Evolutionary conservation across 2,113 vertebrate species (phyloP), one percentile per base, ranked within the genome.

Genomic region (Stigmatopora nigra): DNA sequence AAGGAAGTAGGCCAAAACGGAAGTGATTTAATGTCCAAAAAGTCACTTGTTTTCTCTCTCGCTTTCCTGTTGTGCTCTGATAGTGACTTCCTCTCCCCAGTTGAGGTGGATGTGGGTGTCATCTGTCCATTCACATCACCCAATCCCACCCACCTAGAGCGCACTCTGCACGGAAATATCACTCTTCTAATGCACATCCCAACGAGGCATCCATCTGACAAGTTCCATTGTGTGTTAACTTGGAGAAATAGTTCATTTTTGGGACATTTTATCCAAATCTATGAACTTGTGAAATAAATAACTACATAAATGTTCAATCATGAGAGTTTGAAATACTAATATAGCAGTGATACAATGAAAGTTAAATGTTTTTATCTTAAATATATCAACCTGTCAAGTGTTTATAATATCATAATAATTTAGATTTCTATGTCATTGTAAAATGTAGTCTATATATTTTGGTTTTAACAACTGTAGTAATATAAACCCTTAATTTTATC

Each of bases 21-120:
- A 92, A 90, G 88, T 86, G 87, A 89, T 89, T 90, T 90, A 87
- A 90, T 89, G 84, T 90, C 83, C 84, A 88, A 89, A 91, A 90
- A 88, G 89, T 89, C 87, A 73, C 82, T 88, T 90, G 86, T 90
- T 91, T 89, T 88, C 86, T 70, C 80, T 31, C 75, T 86, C 73
- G 86, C 70, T 90, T 91, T 92, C 91, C 91, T 92, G 91, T 92
- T 92, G 90, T 92, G 90, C 84, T 92, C 89, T 87, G 85, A 87
- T 89, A 88, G 82, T 76, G 75, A 88, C 88, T 91, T 92, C 91
- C 91, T 91, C 73, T 91, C 82, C 85, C 84, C 73, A 74, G 78
- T 73, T 81, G 82, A 84, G 88, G 87, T 88, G 88, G 88, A 88
- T 81, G 76, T 67, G 68, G 74, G 87, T 89, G 87, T 89, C 89